Conservation (phyloP, 2,113 vertebrate species). For the Hyperopisus bebe region DNA sequence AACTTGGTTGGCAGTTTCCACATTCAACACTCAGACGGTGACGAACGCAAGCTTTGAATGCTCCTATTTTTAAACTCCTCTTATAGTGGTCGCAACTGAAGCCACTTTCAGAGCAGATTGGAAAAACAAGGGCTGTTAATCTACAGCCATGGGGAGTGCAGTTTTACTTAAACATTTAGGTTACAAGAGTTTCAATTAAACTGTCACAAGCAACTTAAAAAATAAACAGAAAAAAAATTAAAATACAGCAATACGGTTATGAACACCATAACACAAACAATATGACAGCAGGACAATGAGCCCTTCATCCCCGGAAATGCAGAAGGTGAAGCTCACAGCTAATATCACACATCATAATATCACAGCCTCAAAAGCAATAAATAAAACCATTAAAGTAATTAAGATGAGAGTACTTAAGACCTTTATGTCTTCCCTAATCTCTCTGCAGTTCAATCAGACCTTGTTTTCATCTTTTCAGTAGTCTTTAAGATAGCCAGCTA, state of each 20-base stretch:
- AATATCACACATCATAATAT: background rate
- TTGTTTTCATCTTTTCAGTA: background rate
- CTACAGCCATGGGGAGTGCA: background rate
- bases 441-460: background rate
- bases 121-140: background rate
- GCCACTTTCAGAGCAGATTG: background rate
- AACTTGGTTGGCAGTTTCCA: background rate
- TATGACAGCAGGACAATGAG: background rate
- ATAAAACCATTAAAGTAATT: constrained; percentile 12
- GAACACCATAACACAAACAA: background rate
- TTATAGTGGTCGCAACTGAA: background rate
- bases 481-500: background rate
- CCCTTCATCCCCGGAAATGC: background rate
- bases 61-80: background rate
- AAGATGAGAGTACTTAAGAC: background rate
- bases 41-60: background rate
- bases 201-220: background rate
- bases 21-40: background rate
- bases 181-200: background rate
- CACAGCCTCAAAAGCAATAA: constrained; percentile 1
- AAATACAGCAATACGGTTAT: background rate
- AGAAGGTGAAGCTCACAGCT: background rate
- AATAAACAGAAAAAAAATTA: background rate
- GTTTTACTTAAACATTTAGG: background rate
- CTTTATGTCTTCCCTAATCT: background rate